A percentile compares a stretch with the other conserved stretches of the same genome.
Conservation (phyloP, 2,888 invertebrate genomes). For the Nymphalis c-album region DNA sequence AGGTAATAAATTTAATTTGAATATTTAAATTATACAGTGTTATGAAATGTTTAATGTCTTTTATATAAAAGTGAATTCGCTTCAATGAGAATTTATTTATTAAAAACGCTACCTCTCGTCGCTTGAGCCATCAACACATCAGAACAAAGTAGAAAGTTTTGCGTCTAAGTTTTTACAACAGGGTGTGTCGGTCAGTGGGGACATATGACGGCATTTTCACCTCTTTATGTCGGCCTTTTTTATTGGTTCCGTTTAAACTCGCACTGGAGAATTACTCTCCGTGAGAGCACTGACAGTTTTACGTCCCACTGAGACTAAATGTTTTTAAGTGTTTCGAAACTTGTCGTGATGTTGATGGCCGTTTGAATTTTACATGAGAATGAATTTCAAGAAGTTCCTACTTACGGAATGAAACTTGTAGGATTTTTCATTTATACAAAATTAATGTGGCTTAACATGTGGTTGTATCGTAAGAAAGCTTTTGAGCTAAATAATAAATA, state of each 20-base stretch:
- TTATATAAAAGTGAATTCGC: background rate
- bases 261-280: slow-evolving; percentile 12
- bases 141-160: slow-evolving; percentile 44
- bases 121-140: slow-evolving; percentile 1
- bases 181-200: slow-evolving; percentile 41
- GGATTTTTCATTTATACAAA: background rate
- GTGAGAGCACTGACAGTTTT: slow-evolving; percentile 18
- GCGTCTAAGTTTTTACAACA: slow-evolving; percentile 43
- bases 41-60: too few species aligned
- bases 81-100: background rate
- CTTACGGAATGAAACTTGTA: background rate
- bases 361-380: slow-evolving; percentile 11
- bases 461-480: too few species aligned
- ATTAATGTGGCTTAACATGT: too few species aligned
- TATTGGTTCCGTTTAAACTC: slow-evolving; percentile 12
- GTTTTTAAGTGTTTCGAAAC: slow-evolving; percentile 18
- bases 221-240: slow-evolving; percentile 30
- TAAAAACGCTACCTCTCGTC: slow-evolving; percentile 13
- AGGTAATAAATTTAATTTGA: too few species aligned
- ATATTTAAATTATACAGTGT: too few species aligned
- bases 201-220: slow-evolving; percentile 44
- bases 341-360: slow-evolving; percentile 1
- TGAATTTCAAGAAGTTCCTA: background rate
- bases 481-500: too few species aligned
- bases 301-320: slow-evolving; percentile 25